Percentiles rank a stretch among this genome's conserved stretches.
Evolutionary conservation across 2,797 vertebrate genomes (phyloP).

Genomic region (Tympanoctomys barrerae): DNA sequence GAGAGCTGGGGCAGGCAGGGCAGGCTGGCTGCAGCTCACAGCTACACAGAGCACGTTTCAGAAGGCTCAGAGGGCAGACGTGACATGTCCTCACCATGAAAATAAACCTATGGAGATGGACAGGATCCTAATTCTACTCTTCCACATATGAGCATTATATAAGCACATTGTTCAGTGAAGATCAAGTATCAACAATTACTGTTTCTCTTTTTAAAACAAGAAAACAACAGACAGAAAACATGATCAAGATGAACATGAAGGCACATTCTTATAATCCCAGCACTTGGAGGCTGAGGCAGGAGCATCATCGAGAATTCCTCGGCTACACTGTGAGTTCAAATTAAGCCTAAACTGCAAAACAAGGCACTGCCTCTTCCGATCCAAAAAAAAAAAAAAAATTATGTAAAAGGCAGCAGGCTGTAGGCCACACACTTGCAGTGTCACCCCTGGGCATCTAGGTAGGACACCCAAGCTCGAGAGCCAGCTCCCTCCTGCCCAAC

Average conservation of each 20-base stretch:
- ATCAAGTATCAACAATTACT: neutral
- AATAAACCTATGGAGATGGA: neutral
- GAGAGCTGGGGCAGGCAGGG: too few species aligned
- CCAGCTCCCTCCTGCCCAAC: accelerated
- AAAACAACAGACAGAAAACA: too few species aligned
- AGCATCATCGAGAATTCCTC: too few species aligned
- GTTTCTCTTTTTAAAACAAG: neutral
- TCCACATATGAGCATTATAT: too few species aligned
- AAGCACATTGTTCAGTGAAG: neutral
- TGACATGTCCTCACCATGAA: neutral
- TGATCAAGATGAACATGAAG: too few species aligned
- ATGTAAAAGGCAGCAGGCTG: accelerated
- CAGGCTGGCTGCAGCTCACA: neutral
- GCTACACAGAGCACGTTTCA: accelerated
- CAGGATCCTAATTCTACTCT: neutral
- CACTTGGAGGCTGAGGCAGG: too few species aligned
- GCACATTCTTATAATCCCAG: too few species aligned
- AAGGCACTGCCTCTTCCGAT: accelerated
- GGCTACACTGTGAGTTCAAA: too few species aligned
- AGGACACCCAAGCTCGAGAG: too few species aligned
- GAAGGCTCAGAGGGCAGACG: neutral
- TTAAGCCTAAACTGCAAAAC: neutral
- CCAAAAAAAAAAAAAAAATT: accelerated
- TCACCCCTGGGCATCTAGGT: accelerated
- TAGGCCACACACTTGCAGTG: too few species aligned